Evolutionary conservation across 2,797 vertebrate species (phyloP), one percentile per base, ranked within the genome.

Genomic region (Sebastes diploproa): DNA sequence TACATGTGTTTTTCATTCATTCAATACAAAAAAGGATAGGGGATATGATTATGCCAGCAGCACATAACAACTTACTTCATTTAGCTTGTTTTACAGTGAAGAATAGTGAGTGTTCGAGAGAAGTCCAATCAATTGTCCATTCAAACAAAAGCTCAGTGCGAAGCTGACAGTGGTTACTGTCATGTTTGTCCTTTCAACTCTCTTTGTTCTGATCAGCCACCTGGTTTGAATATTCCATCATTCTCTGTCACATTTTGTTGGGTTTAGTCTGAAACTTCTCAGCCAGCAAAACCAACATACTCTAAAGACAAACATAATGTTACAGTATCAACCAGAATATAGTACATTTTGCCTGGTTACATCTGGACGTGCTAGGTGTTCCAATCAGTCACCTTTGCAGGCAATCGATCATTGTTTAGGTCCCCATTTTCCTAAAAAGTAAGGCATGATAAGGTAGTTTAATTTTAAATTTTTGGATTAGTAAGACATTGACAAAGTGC

Each of bases 81-180:
- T 62, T 75, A 29, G 59, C 54, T 72, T 82, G 71, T 77, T 77
- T 71, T 62, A 2, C 68, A 70, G 42, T 72, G 66, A 72, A 72
- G 66, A 71, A 70, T 58, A 75, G 69, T n/a, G 77, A 78, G 36
- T 50, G 77, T 88, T 91, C 80, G n/a, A 78, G 87, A 78, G 68
- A 63, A 80, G 61, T 83, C 80, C 73, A 14, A 73, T 70, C 83
- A 80, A 52, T 89, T 90, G 87, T 87, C n/a, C 34, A 20, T 70
- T 80, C 64, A 78, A 69, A 92, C 90, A 92, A 91, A 89, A 84
- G 85, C 80, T 64, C 64, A 46, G 66, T 75, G 75, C 73, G 75
- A 71, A 82, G 88, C 78, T 72, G 62, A 72, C 80, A 54, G 42
- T 52, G 72, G 46, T 80, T 23, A 9, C 65, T 60, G 54, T 83